Base-by-base conservation (phyloP, 2,113 vertebrate species). In the Bufo bufo region DNA sequence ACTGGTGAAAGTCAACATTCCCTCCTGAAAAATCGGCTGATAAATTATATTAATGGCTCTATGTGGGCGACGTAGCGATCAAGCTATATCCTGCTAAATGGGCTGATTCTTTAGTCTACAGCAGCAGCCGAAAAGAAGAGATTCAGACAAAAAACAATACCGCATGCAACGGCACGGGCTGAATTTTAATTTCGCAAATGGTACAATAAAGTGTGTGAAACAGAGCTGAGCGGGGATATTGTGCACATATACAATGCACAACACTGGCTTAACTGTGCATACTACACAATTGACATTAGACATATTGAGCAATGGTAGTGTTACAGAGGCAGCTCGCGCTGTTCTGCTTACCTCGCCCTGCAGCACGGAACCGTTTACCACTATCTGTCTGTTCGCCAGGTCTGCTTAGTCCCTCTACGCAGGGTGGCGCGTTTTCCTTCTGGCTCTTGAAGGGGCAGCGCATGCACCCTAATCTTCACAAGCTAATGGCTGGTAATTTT, bases 41-140 rank as follows among this genome's bases (percentile, higher is more conserved):
- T 52, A 71, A 84, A 69, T 54, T 63, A 69, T 71, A 84, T 65
- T 23, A 71, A 52, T 84, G 82, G 82, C 49, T 84, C 5, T 49
- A 54, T 54, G 12, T 84, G 65, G 49, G 47, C 17, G 49, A 23
- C 49, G 65, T 1, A 52, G 63, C 47, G n/a, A 83, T 65, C 81
- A 50, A 12, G 47, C 19, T 66, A 23, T n/a, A n/a, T 49, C 47
- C 61, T 17, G 47, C 47, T 83, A 83, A 82, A 84, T 66, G 61
- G 61, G 20, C 81, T 83, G 81, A 23, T 59, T 80, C 52, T 80
- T 52, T 80, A 59, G 77, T 59, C 77, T 33, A 58, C 52, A 23
- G 20, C 77, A 61, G 78, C 23, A 59, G 78, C 56, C n/a, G 16
- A 59, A 17, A 43, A 56, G 14, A 65, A 49, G 12, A 83, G 81